These are phyloP conservation scores for Delphinus delphis DNA, from an alignment of 2,113 vertebrate species.

Conservation along the genomic window DNA sequence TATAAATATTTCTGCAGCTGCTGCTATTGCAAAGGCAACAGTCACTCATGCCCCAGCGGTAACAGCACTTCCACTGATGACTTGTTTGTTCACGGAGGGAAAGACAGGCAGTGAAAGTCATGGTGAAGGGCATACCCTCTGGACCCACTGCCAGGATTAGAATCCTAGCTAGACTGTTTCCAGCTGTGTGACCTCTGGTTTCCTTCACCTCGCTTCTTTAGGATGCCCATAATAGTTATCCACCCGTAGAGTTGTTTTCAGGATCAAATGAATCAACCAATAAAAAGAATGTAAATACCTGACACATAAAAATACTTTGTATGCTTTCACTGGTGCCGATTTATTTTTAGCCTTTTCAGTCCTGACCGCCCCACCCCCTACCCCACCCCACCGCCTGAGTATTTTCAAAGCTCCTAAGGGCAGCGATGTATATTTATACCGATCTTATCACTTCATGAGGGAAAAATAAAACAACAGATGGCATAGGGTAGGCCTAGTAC, in stretches of 20 bases:
- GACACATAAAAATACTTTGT: not conserved
- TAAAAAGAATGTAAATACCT: not conserved
- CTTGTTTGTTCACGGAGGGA: not conserved
- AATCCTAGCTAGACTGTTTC: not conserved
- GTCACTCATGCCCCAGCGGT: not conserved
- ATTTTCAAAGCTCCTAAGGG: not conserved
- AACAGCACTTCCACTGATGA: not conserved
- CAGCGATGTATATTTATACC: not conserved
- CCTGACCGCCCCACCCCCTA: not conserved
- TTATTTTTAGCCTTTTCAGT: not conserved
- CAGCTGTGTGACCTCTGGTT: not conserved
- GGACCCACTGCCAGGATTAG: not conserved
- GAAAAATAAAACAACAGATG: not conserved
- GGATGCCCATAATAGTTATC: not conserved
- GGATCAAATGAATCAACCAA: not conserved
- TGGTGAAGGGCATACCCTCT: not conserved
- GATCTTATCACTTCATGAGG: not conserved
- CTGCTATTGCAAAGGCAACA: slow-evolving; percentile 41
- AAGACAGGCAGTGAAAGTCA: not conserved
- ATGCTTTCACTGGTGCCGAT: not conserved
- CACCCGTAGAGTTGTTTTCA: not conserved
- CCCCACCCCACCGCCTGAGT: not conserved
- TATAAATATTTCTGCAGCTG: slow-evolving; percentile 59
- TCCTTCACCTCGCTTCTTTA: not conserved
- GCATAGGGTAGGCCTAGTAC: not conserved